A percentile compares a stretch with the other conserved stretches of the same genome.
phyloP scores from a whole-genome alignment of 1,140 invertebrate genomes.

The Zaprionus ghesquierei region DNA sequence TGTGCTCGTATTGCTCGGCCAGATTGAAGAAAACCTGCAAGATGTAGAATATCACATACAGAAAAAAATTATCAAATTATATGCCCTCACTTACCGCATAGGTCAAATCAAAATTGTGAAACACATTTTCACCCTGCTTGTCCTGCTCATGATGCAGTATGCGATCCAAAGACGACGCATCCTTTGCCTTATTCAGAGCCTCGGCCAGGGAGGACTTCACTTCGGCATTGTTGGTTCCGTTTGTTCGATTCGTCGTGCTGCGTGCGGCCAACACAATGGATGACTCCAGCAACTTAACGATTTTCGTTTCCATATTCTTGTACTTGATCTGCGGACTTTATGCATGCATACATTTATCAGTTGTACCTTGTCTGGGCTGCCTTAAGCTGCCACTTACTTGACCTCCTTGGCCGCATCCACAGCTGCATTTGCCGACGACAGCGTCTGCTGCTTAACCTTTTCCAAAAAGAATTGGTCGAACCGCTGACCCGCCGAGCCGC shows the following conservation, averaged over 20 bases:
- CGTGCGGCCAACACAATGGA: slow-evolving; percentile 86
- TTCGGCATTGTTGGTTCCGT: slow-evolving; percentile 47
- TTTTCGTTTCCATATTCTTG: slow-evolving; percentile 90
- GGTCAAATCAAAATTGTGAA: slow-evolving; percentile 95
- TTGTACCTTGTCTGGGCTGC: neutral
- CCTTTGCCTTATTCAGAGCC: slow-evolving; percentile 96
- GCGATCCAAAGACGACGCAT: slow-evolving; percentile 96
- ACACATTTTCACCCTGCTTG: slow-evolving; percentile 92
- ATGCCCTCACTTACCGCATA: slow-evolving; percentile 88
- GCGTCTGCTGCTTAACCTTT: slow-evolving; percentile 83
- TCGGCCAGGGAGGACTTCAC: slow-evolving; percentile 53
- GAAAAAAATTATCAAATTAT: no score
- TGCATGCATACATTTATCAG: neutral
- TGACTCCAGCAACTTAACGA: slow-evolving; percentile 92
- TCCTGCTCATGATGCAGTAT: slow-evolving; percentile 95
- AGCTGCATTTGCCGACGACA: slow-evolving; percentile 75
- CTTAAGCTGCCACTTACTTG: slow-evolving; percentile 76
- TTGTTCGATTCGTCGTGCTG: slow-evolving; percentile 41
- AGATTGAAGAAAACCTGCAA: slow-evolving; percentile 95
- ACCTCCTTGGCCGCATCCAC: slow-evolving; percentile 87
- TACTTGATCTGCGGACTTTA: slow-evolving; percentile 92
- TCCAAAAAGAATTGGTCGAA: slow-evolving; percentile 92
- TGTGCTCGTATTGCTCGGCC: slow-evolving; percentile 95
- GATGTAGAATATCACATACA: neutral
- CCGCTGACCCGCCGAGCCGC: slow-evolving; percentile 83